Percentiles rank a stretch among this genome's conserved stretches.
Conservation (phyloP, 1,140 invertebrate genomes). For the Mamestra configurata region DNA sequence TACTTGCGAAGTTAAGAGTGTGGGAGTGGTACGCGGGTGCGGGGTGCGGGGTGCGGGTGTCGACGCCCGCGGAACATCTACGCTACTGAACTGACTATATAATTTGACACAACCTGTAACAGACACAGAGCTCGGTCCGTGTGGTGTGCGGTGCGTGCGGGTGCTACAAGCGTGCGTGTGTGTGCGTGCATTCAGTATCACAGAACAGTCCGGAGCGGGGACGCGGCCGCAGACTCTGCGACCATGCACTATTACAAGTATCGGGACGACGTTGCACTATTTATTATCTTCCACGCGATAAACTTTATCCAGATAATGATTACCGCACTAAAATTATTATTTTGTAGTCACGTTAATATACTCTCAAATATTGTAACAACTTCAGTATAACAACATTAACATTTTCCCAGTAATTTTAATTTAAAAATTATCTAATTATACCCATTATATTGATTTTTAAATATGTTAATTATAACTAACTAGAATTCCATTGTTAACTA, state of each 20-base stretch:
- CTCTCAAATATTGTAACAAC: conserved; percentile 89
- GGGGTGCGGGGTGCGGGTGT: conserved; percentile 10
- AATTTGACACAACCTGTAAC: conserved; percentile 53
- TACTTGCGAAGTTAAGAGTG: conserved; percentile 51
- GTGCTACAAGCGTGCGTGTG: neutral
- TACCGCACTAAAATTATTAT: conserved; percentile 79
- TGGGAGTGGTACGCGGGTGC: conserved; percentile 32
- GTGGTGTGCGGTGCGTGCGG: conserved; percentile 24
- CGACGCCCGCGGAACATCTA: conserved; percentile 2
- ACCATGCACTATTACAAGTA: conserved; percentile 68
- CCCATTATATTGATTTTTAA: conserved; percentile 70
- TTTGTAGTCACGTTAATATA: conserved; percentile 82
- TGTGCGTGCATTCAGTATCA: neutral
- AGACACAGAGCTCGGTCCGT: conserved; percentile 34
- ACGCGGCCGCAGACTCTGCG: neutral
- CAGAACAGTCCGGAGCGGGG: conserved; percentile 39
- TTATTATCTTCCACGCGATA: conserved; percentile 77
- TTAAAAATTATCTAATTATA: conserved; percentile 80
- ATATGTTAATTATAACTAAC: conserved; percentile 73
- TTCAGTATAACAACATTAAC: conserved; percentile 88
- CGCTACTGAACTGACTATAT: conserved; percentile 38
- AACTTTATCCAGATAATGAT: conserved; percentile 68
- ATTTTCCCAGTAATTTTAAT: conserved; percentile 78
- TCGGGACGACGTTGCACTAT: conserved; percentile 63
- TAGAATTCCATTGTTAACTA: conserved; percentile 75